phyloP scores from a whole-genome alignment of 2,113 vertebrate species.

The Phaethon lepturus region DNA sequence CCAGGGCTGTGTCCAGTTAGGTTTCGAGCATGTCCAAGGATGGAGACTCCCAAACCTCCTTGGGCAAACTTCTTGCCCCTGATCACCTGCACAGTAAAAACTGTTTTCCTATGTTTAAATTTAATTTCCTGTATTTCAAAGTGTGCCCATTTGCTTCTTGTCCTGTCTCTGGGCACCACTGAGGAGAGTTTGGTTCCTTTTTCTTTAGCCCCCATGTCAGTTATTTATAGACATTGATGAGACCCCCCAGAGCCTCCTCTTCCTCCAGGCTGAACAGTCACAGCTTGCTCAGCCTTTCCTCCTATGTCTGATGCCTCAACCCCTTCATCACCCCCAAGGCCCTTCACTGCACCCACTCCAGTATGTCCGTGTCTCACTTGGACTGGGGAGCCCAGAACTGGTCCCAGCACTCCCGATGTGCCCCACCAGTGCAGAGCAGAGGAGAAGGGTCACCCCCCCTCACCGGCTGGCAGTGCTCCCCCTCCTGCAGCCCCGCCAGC shows the following conservation, averaged over 20 bases:
- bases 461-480: no score
- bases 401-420: not conserved
- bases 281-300: not conserved
- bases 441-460: not conserved
- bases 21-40: not conserved
- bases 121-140: not conserved
- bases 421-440: not conserved
- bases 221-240: not conserved
- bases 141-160: not conserved
- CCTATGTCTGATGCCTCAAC: rapidly evolving
- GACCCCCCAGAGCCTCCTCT: not conserved
- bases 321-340: not conserved
- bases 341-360: not conserved
- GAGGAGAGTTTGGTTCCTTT: not conserved
- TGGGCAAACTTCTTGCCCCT: not conserved
- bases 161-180: not conserved
- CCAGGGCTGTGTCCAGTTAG: rapidly evolving
- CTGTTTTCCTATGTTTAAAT: not conserved
- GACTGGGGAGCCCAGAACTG: not conserved
- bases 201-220: not conserved
- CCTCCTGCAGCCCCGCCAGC: not conserved
- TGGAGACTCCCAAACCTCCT: not conserved
- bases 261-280: not conserved
- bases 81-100: not conserved
- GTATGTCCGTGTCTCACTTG: not conserved